A percentile compares a stretch with the other conserved stretches of the same genome.
Conservation (phyloP, 2,888 invertebrate genomes). For the Hyles lineata region DNA sequence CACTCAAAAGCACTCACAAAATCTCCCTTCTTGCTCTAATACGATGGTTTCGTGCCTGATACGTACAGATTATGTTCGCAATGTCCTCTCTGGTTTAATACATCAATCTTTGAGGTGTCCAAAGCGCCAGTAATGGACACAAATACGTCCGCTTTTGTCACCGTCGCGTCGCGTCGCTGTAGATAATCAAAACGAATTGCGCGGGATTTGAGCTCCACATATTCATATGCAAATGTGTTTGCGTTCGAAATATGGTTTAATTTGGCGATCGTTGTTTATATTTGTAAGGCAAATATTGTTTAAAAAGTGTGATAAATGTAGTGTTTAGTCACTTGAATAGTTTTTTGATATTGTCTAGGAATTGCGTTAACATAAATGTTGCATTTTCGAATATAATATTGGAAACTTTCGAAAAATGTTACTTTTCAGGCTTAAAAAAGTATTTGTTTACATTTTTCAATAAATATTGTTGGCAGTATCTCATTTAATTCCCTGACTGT, state of each 20-base stretch:
- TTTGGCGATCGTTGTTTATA: not conserved
- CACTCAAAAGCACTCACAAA: too few relatives aligned
- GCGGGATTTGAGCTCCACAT: conserved; percentile 37
- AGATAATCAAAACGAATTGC: conserved; percentile 48
- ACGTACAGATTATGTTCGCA: too few relatives aligned
- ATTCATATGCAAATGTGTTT: conserved; percentile 29
- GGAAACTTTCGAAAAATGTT: too few relatives aligned
- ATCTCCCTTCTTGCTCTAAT: not conserved
- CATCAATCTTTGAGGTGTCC: too few relatives aligned
- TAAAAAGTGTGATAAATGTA: not conserved
- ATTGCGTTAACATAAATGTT: not conserved
- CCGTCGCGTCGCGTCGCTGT: conserved; percentile 30
- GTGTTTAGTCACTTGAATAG: not conserved
- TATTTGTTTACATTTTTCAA: too few relatives aligned
- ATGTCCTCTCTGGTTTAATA: too few relatives aligned
- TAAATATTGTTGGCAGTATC: too few relatives aligned
- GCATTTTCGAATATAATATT: too few relatives aligned
- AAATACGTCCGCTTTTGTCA: conserved; percentile 38
- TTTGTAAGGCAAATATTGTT: not conserved
- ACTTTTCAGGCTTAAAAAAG: too few relatives aligned
- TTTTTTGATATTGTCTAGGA: not conserved
- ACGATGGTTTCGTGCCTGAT: too few relatives aligned
- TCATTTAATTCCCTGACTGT: too few relatives aligned
- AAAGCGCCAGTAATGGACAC: conserved; percentile 33
- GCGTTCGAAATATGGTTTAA: not conserved